Evolutionary conservation across 92 coral and sea anemone species (phyloP).

Genomic region (Isaurus tuberculatus): DNA sequence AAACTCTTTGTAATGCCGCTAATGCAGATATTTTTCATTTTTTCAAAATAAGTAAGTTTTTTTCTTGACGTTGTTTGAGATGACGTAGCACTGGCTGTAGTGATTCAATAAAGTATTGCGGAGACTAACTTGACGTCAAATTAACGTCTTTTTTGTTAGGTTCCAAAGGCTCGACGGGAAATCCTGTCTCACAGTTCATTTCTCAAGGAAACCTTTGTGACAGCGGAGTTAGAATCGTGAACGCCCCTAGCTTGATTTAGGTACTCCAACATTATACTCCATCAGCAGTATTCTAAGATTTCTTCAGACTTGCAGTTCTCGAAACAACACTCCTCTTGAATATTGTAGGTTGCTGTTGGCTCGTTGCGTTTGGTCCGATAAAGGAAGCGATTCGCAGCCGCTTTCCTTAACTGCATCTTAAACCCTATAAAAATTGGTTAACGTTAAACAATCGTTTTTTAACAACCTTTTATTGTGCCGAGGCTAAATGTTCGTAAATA

Average conservation of each 20-base stretch:
- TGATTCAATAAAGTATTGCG: not conserved
- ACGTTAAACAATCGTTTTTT: no score
- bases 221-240: not conserved
- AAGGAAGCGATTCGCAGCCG: constrained; percentile 23
- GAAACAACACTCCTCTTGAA: constrained; percentile 3
- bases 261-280: not conserved
- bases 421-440: not conserved
- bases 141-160: not conserved
- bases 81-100: not conserved
- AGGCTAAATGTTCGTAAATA: no score
- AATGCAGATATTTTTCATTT: not conserved
- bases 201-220: not conserved
- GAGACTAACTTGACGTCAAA: not conserved
- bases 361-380: not conserved
- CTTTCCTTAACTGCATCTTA: not conserved
- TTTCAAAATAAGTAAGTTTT: not conserved
- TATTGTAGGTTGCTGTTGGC: not conserved
- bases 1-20: not conserved
- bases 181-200: not conserved
- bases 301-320: constrained; percentile 18
- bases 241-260: not conserved
- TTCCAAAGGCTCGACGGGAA: not conserved
- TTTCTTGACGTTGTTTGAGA: not conserved
- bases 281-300: constrained; percentile 11
- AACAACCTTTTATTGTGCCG: no score